phyloP scores from a whole-genome alignment of 1,140 invertebrate species.

The Drosophila sproati region DNA sequence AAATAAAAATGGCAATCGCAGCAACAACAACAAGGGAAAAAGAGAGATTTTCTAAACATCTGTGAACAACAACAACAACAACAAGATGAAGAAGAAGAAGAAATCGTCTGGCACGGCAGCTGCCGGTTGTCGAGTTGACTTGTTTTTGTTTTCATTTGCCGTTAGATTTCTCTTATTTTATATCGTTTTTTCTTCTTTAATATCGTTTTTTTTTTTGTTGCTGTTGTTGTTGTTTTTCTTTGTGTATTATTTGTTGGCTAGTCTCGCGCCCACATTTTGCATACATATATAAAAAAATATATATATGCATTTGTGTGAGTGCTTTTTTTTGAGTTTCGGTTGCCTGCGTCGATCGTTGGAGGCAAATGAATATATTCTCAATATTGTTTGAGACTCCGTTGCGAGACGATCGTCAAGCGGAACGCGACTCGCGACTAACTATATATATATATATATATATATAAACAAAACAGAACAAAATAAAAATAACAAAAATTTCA shows the following conservation, averaged over 20 bases:
- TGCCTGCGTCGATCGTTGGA: slow-evolving; percentile 51
- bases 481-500: slow-evolving; percentile 25
- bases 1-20: slow-evolving; percentile 53
- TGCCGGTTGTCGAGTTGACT: slow-evolving; percentile 35
- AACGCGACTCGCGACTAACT: slow-evolving; percentile 48
- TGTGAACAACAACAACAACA: slow-evolving; percentile 44
- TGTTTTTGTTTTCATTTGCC: slow-evolving; percentile 35
- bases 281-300: slow-evolving; percentile 10
- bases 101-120: slow-evolving; percentile 42
- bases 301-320: slow-evolving; percentile 3
- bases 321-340: slow-evolving; percentile 53
- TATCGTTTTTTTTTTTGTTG: slow-evolving; percentile 19
- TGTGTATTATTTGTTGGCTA: slow-evolving; percentile 43
- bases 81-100: neutral
- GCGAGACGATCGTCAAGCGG: slow-evolving; percentile 65
- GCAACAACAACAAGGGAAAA: slow-evolving; percentile 21
- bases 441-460: too few species aligned
- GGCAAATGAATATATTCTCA: slow-evolving; percentile 51
- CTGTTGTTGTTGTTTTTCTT: slow-evolving; percentile 8
- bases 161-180: slow-evolving; percentile 16
- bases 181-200: slow-evolving; percentile 10
- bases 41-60: slow-evolving; percentile 18
- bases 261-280: slow-evolving; percentile 48
- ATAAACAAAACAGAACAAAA: slow-evolving; percentile 13
- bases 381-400: slow-evolving; percentile 76